Evolutionary conservation across 2,888 invertebrate genomes (phyloP).

Genomic region (Epsilonema sp.): DNA sequence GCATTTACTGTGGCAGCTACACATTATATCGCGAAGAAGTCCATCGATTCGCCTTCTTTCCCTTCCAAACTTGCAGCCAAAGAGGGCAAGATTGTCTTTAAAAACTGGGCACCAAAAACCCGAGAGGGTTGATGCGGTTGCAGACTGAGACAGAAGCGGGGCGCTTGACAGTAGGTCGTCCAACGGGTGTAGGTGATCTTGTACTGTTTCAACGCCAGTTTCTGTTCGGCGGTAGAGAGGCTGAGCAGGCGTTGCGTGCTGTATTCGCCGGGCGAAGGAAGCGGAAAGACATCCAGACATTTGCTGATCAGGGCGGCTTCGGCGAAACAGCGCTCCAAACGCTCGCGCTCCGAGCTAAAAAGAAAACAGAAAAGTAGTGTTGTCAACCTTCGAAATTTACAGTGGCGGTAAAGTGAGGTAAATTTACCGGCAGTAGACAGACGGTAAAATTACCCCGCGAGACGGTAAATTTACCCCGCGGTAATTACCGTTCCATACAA

Average conservation of each 20-base stretch:
- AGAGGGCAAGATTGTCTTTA: no score
- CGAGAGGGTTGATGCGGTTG: neutral
- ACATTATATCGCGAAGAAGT: no score
- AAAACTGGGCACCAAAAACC: neutral
- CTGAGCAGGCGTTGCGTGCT: no score
- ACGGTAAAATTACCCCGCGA: no score
- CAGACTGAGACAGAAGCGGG: neutral
- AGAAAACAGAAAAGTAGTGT: neutral
- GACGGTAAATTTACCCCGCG: no score
- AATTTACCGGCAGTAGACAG: no score
- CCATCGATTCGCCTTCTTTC: no score
- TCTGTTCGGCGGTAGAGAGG: neutral
- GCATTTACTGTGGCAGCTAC: no score
- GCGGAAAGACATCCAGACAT: neutral
- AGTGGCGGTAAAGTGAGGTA: no score
- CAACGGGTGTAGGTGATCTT: neutral
- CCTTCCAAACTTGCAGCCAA: no score
- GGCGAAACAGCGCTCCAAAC: neutral
- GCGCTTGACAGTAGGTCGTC: neutral
- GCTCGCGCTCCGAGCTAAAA: neutral
- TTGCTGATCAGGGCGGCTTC: neutral
- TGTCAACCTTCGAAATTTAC: no score
- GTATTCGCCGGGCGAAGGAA: neutral
- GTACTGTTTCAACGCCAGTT: neutral
- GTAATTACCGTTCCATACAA: no score